Percentiles rank a stretch among this genome's conserved stretches.
These are phyloP conservation scores for Athripsodes cinereus DNA, from an alignment of 2,888 invertebrate genomes.

Conservation along the genomic window DNA sequence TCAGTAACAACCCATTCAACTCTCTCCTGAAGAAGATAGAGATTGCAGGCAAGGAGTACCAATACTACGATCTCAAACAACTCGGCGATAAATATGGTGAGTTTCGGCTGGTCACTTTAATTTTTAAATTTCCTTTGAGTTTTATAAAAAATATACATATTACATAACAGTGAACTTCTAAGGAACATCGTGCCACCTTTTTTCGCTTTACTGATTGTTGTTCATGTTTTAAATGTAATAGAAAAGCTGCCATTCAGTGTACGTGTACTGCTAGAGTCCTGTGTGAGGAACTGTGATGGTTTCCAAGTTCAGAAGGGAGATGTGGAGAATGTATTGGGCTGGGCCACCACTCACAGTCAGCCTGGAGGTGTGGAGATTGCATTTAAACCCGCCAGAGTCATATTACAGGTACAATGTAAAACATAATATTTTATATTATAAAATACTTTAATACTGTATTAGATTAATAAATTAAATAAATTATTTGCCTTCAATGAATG, in stretches of 20 bases:
- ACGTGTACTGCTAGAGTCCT: constrained; percentile 88
- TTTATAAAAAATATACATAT: too few species aligned
- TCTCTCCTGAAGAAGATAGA: constrained; percentile 54
- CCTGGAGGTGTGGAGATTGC: constrained; percentile 82
- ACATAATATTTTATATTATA: too few species aligned
- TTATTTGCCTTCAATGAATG: too few species aligned
- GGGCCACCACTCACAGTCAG: constrained; percentile 69
- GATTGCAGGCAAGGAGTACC: constrained; percentile 57
- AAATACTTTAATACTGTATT: too few species aligned
- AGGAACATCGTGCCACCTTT: too few species aligned
- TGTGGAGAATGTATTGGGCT: constrained; percentile 82
- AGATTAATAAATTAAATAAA: too few species aligned
- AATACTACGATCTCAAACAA: constrained; percentile 71
- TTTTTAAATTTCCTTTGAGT: too few species aligned
- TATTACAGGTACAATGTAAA: constrained; percentile 83
- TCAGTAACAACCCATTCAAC: constrained; percentile 56
- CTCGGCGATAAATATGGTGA: constrained; percentile 80
- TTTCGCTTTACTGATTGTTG: too few species aligned
- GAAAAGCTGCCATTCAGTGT: constrained; percentile 87
- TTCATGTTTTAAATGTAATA: constrained; percentile 34
- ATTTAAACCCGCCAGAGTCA: constrained; percentile 93
- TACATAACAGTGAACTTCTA: too few species aligned
- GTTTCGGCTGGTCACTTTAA: constrained; percentile 28
- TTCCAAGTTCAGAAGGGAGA: constrained; percentile 84
- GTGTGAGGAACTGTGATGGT: constrained; percentile 92